Evolutionary conservation across 2,113 vertebrate species (phyloP), one percentile per base, ranked within the genome.

Genomic region (Parus major): DNA sequence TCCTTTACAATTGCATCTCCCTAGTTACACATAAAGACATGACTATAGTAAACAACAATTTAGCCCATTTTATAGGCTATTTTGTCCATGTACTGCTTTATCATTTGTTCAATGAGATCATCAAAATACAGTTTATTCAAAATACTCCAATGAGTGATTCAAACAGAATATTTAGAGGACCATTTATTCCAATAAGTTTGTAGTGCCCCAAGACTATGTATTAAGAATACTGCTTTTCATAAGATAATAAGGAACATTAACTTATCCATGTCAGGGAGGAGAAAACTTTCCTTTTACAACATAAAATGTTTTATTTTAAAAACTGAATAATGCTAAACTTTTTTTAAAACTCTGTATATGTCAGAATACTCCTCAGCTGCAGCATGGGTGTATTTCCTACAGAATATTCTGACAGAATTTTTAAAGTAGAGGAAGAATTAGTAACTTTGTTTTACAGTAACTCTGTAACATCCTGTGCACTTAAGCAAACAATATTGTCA

Each of bases 251-350:
- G 25, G 8, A 71, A 42, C 18, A 39, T 49, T 4, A 60, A 35
- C 69, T 86, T 44, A 66, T n/a, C 17, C 68, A 50, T 93, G 86
- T 47, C 36, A 47, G 46, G 41, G 63, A 85, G 25, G 57, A 88
- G 66, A 92, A 71, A 70, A 52, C 22, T 90, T 84, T 79, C 44
- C 35, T 90, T 93, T 81, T 95, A 12, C 52, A 86, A 96, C 93
- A 89, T 75, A 33, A 94, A 96, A 82, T 78, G 24, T 20, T 59
- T 63, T 70, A 59, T 88, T 94, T 96, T 66, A 93, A 97, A 96
- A 35, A 25, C 33, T 86, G 90, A 84, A 69, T 88, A 57, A 90
- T 70, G 20, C 7, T 21, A 56, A 82, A 69, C 35, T 11, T 35
- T 88, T 88, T 88, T 75, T 3, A 66, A 82, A 87, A 50, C 9